Conservation (phyloP, 92 coral and sea anemone genomes). For the Zoanthus gigantus region DNA sequence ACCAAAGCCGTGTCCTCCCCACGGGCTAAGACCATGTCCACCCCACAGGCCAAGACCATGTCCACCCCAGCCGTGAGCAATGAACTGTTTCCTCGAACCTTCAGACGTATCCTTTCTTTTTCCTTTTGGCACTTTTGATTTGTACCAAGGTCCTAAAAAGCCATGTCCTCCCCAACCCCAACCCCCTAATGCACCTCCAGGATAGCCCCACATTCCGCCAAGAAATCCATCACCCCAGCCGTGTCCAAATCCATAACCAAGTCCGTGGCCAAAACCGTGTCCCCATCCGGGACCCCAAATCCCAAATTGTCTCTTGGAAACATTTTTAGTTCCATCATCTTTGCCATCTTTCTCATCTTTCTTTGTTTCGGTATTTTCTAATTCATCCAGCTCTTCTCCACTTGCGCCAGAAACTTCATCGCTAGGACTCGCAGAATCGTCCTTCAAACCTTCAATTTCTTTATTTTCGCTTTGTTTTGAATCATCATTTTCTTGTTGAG, state of each 20-base stretch:
- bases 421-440: slow-evolving; percentile 48
- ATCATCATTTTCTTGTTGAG: slow-evolving; percentile 8
- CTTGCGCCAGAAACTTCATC: slow-evolving; percentile 57
- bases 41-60: slow-evolving; percentile 50
- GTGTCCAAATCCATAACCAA: slow-evolving; percentile 56
- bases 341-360: slow-evolving; percentile 22
- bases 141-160: slow-evolving; percentile 53
- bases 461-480: slow-evolving; percentile 29
- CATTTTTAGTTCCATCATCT: slow-evolving; percentile 35
- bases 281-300: slow-evolving; percentile 63
- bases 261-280: slow-evolving; percentile 70
- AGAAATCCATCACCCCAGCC: slow-evolving; percentile 62
- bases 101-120: background rate
- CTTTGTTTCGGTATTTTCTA: slow-evolving; percentile 51
- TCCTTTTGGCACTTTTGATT: slow-evolving; percentile 60
- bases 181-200: slow-evolving; percentile 32
- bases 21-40: slow-evolving; percentile 56
- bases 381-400: slow-evolving; percentile 53
- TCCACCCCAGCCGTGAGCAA: slow-evolving; percentile 46
- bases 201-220: slow-evolving; percentile 55
- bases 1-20: slow-evolving; percentile 66
- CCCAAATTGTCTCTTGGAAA: slow-evolving; percentile 59
- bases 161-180: slow-evolving; percentile 65
- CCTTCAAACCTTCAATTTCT: slow-evolving; percentile 21
- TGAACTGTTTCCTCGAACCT: slow-evolving; percentile 68